These are phyloP conservation scores for Eonycteris spelaea DNA, from an alignment of 2,113 vertebrate species.

Conservation along the genomic window DNA sequence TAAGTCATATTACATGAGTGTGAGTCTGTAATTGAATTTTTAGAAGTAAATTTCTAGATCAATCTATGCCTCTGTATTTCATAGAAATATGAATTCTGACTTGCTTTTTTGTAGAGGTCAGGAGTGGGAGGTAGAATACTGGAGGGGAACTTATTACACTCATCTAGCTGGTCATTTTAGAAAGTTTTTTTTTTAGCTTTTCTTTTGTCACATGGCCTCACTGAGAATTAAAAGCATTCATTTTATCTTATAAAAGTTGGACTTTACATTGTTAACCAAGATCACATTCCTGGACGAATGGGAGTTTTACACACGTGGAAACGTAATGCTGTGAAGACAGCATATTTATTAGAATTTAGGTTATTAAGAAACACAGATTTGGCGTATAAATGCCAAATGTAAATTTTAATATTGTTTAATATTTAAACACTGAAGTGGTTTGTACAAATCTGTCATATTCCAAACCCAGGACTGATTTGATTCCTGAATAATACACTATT, in stretches of 20 bases:
- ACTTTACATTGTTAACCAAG: background rate
- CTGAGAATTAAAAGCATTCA: background rate
- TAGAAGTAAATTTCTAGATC: constrained; percentile 15
- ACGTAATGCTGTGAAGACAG: background rate
- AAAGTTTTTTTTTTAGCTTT: background rate
- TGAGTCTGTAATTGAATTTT: constrained; percentile 18
- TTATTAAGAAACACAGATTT: background rate
- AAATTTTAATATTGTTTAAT: background rate
- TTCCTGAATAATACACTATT: constrained; percentile 65
- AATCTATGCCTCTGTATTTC: background rate
- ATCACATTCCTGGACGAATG: background rate
- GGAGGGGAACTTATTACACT: background rate
- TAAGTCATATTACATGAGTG: background rate
- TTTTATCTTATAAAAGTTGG: background rate
- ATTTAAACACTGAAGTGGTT: background rate
- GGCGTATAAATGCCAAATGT: background rate
- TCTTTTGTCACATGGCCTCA: background rate
- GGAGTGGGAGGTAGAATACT: background rate
- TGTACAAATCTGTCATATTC: background rate
- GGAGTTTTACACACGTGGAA: background rate
- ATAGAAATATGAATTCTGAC: background rate
- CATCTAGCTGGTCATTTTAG: background rate
- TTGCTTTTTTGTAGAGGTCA: background rate
- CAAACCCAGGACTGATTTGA: background rate
- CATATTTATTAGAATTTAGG: background rate